phyloP scores from a whole-genome alignment of 2,797 vertebrate species.

The Neopelma chrysocephalum region DNA sequence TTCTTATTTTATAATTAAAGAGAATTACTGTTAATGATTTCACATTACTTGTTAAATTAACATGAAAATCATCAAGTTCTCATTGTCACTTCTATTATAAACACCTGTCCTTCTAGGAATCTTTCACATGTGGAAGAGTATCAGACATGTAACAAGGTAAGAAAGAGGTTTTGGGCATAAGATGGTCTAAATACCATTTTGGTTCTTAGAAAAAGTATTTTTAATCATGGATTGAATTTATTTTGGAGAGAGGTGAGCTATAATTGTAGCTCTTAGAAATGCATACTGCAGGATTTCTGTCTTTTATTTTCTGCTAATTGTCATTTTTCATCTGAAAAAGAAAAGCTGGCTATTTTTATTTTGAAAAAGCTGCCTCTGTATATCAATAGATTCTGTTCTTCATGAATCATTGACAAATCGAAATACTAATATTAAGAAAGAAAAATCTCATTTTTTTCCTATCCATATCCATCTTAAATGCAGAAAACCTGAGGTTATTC shows the following conservation, averaged over 20 bases:
- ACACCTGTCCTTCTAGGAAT: background rate
- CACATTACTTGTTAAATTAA: slow-evolving; percentile 22
- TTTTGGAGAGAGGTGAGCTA: background rate
- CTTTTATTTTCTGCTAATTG: background rate
- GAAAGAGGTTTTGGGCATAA: background rate
- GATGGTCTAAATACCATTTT: background rate
- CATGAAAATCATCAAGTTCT: background rate
- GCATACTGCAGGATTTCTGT: background rate
- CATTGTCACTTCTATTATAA: slow-evolving; percentile 1
- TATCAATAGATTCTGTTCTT: background rate
- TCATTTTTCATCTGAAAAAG: background rate
- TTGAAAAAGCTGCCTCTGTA: background rate
- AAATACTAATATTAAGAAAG: background rate
- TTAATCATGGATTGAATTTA: slow-evolving; percentile 21
- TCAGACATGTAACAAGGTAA: slow-evolving; percentile 3
- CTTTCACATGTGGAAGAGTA: background rate
- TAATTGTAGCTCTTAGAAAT: slow-evolving; percentile 10
- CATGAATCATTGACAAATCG: background rate
- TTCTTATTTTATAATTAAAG: slow-evolving; percentile 18
- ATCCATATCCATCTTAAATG: background rate
- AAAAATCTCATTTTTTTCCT: background rate
- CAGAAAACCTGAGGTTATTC: background rate
- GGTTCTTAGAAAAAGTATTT: background rate
- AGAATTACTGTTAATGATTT: background rate
- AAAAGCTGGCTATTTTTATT: background rate